These are phyloP conservation scores for Rhipidura dahli DNA, from an alignment of 2,113 vertebrate species.

Conservation along the genomic window DNA sequence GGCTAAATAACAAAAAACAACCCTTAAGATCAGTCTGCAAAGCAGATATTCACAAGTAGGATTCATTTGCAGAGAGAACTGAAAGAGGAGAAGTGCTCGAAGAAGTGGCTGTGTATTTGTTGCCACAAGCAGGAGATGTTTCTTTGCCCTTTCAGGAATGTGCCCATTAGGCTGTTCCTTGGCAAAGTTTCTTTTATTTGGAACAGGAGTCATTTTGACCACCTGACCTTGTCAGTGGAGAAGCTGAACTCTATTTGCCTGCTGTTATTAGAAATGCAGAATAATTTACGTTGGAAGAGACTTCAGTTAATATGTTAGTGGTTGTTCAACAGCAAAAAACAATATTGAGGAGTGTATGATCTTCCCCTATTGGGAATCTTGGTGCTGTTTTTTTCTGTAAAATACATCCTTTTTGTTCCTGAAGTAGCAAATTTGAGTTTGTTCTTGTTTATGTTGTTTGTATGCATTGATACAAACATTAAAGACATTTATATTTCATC, in stretches of 20 bases:
- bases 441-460: neutral
- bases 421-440: neutral
- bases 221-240: neutral
- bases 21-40: neutral
- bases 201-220: neutral
- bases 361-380: neutral
- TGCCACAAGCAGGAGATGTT: neutral
- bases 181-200: neutral
- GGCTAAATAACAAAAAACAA: neutral
- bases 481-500: neutral
- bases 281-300: neutral
- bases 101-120: neutral
- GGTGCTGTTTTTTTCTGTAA: neutral
- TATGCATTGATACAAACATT: neutral
- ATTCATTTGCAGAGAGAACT: neutral
- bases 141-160: neutral
- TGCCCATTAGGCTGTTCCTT: neutral
- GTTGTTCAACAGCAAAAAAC: neutral
- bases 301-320: neutral
- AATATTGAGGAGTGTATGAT: neutral
- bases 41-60: neutral
- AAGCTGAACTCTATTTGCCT: neutral
- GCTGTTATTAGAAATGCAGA: neutral
- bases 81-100: fast-evolving
- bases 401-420: neutral